Evolutionary conservation across 2,888 invertebrate genomes (phyloP), one percentile per base, ranked within the genome.

Genomic region (Drosophila limbata): DNA sequence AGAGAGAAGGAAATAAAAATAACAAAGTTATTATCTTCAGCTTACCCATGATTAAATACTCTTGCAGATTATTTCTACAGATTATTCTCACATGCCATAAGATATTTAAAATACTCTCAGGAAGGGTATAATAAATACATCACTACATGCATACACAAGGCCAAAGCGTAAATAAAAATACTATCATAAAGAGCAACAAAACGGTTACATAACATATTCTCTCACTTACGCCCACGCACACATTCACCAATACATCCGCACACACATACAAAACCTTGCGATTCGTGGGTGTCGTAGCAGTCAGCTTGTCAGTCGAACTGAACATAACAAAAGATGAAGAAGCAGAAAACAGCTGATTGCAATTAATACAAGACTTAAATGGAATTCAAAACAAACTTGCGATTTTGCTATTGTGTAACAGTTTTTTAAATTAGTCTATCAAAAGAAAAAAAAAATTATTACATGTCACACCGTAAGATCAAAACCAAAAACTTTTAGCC

Each of bases 121-220:
- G 11, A 2, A 62, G 56, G 8, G 55, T 19, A 61, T 21, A 15
- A 13, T 33, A 44, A 44, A 42, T 57, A 47, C 35, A 47, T 57
- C 15, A 31, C 10, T 59, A 28, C 21, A 40, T 53, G 44, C 40
- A 40, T 42, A 48, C 31, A 31, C 76, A 69, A 79, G 79, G 79
- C 69, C 75, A 67, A 51, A 72, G 65, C 76, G 64, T 25, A 28
- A 28, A 28, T 8, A 63, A 69, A 75, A 75, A 59, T 69, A 63
- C 53, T 65, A 67, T 79, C 65, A 80, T 63, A 78, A 77, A 80
- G 63, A 69, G 70, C 64, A 69, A 63, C 67, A 74, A 66, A 76
- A 66, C 65, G 62, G 48, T 70, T 84, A 70, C 75, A 71, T 78
- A 75, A 84, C 69, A 47, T 50, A 70, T 59, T 77, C 59, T 42